A percentile compares a stretch with the other conserved stretches of the same genome.
These are phyloP conservation scores for Sesia bembeciformis DNA, from an alignment of 2,888 invertebrate genomes.

Conservation along the genomic window DNA sequence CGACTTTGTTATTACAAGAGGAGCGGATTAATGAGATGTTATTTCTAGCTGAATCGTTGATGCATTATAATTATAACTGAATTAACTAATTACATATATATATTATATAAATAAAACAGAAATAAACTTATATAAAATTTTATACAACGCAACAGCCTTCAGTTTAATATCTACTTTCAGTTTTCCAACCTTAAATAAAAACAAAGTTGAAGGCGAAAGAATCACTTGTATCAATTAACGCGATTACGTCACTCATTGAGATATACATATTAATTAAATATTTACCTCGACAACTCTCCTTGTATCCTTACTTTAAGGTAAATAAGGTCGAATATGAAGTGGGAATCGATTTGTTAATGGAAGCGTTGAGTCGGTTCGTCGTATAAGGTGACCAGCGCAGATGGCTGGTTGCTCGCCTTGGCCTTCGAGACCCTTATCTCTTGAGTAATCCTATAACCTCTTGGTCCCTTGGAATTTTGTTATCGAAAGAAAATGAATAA, in stretches of 20 bases:
- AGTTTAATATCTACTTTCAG: constrained; percentile 4
- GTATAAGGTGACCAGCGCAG: constrained; percentile 26
- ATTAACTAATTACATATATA: too few species aligned
- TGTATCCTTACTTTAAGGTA: neutral
- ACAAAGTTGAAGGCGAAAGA: constrained; percentile 11
- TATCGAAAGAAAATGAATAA: neutral
- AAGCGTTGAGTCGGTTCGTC: neutral
- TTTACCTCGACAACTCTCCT: neutral
- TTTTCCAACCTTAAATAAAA: constrained; percentile 7
- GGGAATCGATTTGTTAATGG: neutral
- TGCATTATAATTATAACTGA: too few species aligned
- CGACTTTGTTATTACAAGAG: too few species aligned
- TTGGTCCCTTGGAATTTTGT: neutral
- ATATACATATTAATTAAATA: constrained; percentile 4
- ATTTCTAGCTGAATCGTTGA: too few species aligned
- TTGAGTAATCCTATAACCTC: constrained; percentile 2
- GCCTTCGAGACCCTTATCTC: constrained; percentile 31
- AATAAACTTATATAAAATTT: too few species aligned
- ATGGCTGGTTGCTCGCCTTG: constrained; percentile 46
- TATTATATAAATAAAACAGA: too few species aligned
- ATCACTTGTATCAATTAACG: constrained; percentile 6
- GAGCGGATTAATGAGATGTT: too few species aligned
- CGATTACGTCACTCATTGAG: constrained; percentile 2
- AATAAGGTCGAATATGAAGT: neutral
- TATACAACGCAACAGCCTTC: neutral